These are phyloP conservation scores for Gobio gobio DNA, from an alignment of 2,113 vertebrate species.

Conservation along the genomic window DNA sequence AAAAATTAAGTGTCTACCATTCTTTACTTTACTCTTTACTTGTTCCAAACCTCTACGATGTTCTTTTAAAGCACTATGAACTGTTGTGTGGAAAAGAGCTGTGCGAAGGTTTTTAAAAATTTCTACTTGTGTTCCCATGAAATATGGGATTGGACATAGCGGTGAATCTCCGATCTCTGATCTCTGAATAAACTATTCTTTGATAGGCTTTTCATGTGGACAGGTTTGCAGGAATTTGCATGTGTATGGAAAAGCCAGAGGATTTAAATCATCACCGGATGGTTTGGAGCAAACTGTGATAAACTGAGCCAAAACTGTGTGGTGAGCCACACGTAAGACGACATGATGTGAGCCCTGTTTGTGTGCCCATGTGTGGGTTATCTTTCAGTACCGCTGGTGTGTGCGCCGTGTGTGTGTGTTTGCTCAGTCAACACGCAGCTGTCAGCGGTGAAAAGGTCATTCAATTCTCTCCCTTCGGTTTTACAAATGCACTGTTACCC, in stretches of 20 bases:
- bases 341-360: slow-evolving; percentile 13
- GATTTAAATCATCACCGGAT: not conserved
- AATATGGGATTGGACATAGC: not conserved
- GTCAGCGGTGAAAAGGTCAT: slow-evolving; percentile 63
- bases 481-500: not conserved
- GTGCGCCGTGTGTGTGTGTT: slow-evolving; percentile 34
- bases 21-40: not conserved
- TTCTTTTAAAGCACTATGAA: too few relatives aligned
- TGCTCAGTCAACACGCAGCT: slow-evolving; percentile 61
- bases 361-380: slow-evolving; percentile 34
- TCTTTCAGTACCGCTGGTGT: slow-evolving; percentile 17
- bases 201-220: slow-evolving; percentile 10
- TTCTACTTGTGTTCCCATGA: not conserved
- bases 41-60: not conserved
- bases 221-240: slow-evolving; percentile 8
- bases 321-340: not conserved
- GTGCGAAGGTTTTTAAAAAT: not conserved
- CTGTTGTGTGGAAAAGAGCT: too few relatives aligned
- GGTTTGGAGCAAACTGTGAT: not conserved
- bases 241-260: slow-evolving; percentile 11
- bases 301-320: not conserved
- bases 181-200: not conserved
- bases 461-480: slow-evolving; percentile 49
- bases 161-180: not conserved
- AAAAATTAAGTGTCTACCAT: not conserved